A percentile compares a stretch with the other conserved stretches of the same genome.
Conservation (phyloP, 2,888 invertebrate species). For the Papilio elwesi region DNA sequence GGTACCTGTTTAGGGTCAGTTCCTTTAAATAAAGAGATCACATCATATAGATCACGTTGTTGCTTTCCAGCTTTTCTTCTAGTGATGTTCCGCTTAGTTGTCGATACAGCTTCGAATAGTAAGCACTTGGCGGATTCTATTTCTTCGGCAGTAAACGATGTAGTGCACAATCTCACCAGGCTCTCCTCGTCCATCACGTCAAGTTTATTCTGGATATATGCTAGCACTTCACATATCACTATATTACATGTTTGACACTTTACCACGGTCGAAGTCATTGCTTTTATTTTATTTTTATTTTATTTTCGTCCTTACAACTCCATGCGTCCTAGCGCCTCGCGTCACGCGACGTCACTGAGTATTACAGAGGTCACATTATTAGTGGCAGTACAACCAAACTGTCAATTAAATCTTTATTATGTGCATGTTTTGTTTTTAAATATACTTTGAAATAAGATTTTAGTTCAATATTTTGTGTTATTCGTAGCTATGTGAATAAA, state of each 20-base stretch:
- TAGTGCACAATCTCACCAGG: background rate
- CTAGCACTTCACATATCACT: background rate
- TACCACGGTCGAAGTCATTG: background rate
- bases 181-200: background rate
- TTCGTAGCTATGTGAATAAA: no score
- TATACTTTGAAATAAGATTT: no score
- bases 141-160: background rate
- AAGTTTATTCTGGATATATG: background rate
- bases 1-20: conserved; percentile 22
- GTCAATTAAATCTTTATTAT: no score
- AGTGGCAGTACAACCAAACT: no score
- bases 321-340: no score
- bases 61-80: conserved; percentile 15
- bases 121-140: background rate
- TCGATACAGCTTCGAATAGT: background rate
- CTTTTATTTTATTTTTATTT: background rate
- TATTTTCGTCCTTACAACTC: no score
- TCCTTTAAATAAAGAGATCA: background rate
- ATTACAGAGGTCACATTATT: no score
- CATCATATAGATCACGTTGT: conserved; percentile 2
- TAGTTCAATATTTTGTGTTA: no score
- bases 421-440: no score
- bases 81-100: background rate
- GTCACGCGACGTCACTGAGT: no score
- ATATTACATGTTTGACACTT: background rate